phyloP scores from a whole-genome alignment of 1,140 invertebrate species.

The Lasioglossum albipes region DNA sequence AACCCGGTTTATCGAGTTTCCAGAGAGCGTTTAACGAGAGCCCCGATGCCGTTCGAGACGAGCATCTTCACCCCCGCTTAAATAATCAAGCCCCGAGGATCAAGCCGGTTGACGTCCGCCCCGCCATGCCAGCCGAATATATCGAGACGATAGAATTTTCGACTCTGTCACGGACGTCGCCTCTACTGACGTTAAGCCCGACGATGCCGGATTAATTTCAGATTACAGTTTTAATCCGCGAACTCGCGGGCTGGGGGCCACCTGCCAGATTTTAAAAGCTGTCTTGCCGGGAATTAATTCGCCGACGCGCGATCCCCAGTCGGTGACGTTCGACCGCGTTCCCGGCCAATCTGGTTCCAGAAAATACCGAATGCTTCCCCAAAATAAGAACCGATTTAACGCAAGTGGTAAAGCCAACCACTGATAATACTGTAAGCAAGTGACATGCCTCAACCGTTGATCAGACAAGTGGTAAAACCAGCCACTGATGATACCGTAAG shows the following conservation, averaged over 20 bases:
- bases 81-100: conserved; percentile 26
- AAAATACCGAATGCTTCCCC: no score
- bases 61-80: conserved; percentile 10
- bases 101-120: conserved; percentile 25
- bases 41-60: not conserved
- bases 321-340: no score
- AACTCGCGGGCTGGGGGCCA: not conserved
- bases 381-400: no score
- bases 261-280: conserved; percentile 4
- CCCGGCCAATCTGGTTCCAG: no score
- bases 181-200: conserved; percentile 33
- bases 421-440: no score
- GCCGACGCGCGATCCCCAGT: no score
- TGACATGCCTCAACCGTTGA: no score
- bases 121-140: conserved; percentile 8
- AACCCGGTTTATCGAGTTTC: conserved; percentile 11
- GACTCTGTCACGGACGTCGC: conserved; percentile 26
- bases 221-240: conserved; percentile 43
- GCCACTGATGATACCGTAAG: no score
- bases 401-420: no score
- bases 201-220: conserved; percentile 41
- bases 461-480: no score
- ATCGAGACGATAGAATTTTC: conserved; percentile 46
- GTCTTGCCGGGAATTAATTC: not conserved
- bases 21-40: not conserved